These are phyloP conservation scores for Octodon degus DNA, from an alignment of 2,113 vertebrate genomes.

Conservation along the genomic window DNA sequence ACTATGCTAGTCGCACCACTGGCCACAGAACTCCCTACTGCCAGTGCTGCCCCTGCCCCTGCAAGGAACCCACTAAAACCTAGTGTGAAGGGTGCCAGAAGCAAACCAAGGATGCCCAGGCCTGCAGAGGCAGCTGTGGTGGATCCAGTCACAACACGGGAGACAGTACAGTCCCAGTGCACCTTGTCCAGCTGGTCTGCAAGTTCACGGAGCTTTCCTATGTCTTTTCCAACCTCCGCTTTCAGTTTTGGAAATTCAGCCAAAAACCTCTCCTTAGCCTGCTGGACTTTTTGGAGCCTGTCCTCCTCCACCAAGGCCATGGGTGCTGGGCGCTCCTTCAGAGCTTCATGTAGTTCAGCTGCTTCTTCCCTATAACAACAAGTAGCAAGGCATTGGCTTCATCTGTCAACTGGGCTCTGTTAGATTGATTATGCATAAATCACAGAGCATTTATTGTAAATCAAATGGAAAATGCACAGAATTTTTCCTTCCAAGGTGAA, in stretches of 20 bases:
- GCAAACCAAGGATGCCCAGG: not conserved
- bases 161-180: not conserved
- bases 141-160: not conserved
- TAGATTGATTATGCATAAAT: not conserved
- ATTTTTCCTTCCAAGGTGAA: not conserved
- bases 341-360: accelerated
- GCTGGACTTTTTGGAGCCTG: accelerated
- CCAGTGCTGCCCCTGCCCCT: not conserved
- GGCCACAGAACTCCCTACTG: not conserved
- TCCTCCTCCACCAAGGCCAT: accelerated
- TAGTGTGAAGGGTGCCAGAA: not conserved
- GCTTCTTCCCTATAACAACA: constrained; percentile 10
- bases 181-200: constrained; percentile 34
- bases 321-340: accelerated
- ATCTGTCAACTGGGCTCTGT: not conserved
- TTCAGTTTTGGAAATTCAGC: constrained; percentile 1
- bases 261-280: not conserved
- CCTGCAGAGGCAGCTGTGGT: not conserved
- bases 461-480: not conserved
- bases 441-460: not conserved
- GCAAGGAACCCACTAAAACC: not conserved
- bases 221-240: not conserved
- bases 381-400: not conserved
- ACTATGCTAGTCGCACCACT: not conserved
- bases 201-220: not conserved